Evolutionary conservation across 2,888 invertebrate genomes (phyloP).

Genomic region (Terebella lapidaria): DNA sequence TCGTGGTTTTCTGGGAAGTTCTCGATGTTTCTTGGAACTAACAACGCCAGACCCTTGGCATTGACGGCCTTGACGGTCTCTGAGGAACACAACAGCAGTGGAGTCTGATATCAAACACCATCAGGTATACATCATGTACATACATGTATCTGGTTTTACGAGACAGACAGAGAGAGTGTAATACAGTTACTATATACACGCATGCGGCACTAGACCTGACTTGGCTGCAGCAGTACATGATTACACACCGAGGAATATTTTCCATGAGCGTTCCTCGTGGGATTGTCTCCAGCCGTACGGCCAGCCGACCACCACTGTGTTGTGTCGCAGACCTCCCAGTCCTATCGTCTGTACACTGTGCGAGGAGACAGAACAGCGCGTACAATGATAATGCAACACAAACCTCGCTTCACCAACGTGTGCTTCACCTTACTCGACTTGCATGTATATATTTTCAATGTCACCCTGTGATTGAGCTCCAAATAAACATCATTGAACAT

Average conservation of each 20-base stretch:
- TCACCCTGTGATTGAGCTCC: too few relatives aligned
- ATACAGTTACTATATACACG: not conserved
- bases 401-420: too few relatives aligned
- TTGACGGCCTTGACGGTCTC: slow-evolving; percentile 22
- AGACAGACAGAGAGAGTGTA: not conserved
- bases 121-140: not conserved
- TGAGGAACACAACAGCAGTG: slow-evolving; percentile 5
- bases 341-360: slow-evolving; percentile 32
- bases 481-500: too few relatives aligned
- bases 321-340: slow-evolving; percentile 28
- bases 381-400: too few relatives aligned
- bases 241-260: slow-evolving; percentile 22
- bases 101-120: not conserved
- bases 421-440: too few relatives aligned
- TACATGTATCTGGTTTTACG: not conserved
- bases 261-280: slow-evolving; percentile 10
- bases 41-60: slow-evolving; percentile 66
- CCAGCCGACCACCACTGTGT: slow-evolving; percentile 31
- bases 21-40: slow-evolving; percentile 93
- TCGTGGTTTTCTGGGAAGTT: slow-evolving; percentile 90
- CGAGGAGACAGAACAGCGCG: too few relatives aligned
- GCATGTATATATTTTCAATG: too few relatives aligned
- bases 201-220: too few relatives aligned
- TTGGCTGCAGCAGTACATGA: not conserved
- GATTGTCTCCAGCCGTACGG: slow-evolving; percentile 23